phyloP scores from a whole-genome alignment of 2,113 vertebrate genomes.

The Charadrius vociferus region DNA sequence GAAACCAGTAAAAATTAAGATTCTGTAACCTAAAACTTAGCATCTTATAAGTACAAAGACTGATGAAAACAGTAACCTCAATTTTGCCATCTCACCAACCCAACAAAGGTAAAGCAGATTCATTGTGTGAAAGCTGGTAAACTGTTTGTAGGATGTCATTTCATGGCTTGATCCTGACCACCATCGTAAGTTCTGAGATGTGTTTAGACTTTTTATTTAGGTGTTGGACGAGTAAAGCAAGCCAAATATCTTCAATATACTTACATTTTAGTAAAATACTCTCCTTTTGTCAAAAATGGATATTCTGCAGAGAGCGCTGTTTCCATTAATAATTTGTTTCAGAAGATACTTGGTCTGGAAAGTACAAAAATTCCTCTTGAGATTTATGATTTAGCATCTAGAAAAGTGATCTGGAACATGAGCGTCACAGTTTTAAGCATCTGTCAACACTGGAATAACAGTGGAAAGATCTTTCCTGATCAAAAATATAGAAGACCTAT shows the following conservation, averaged over 20 bases:
- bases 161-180: background rate
- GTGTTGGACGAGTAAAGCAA: background rate
- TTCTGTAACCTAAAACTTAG: background rate
- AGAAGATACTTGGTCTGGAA: background rate
- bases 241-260: background rate
- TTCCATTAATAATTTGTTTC: background rate
- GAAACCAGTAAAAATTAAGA: background rate
- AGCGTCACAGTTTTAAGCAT: background rate
- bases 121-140: background rate
- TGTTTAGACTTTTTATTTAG: background rate
- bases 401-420: background rate
- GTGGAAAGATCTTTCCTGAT: background rate
- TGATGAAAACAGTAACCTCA: background rate
- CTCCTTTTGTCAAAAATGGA: background rate
- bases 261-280: background rate
- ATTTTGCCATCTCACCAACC: background rate
- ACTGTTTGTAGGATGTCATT: background rate
- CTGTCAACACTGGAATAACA: background rate
- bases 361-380: background rate
- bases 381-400: background rate
- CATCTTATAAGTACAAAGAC: background rate
- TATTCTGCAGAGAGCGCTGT: background rate
- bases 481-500: background rate
- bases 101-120: background rate
- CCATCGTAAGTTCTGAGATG: background rate